Evolutionary conservation across 2,797 vertebrate species (phyloP), one percentile per base, ranked within the genome.

Genomic region (Acipenser ruthenus): DNA sequence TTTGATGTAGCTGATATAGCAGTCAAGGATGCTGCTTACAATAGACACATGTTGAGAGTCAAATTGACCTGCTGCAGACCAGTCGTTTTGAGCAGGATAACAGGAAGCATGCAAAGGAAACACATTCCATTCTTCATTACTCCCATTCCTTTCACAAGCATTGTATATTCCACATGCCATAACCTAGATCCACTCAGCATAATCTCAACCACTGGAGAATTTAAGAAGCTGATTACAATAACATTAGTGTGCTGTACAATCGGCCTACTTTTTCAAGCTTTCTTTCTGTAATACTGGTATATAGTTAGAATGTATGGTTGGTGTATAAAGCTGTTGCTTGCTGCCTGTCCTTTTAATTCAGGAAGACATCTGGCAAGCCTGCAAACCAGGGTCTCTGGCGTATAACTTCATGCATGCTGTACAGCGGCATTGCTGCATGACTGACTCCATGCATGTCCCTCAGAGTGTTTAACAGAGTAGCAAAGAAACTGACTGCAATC

Each of bases 91-190:
- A 6, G 55, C 74, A 69, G 66, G 55, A 70, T 67, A 78, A 78
- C 79, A 80, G 78, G 74, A 84, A 75, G 55, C 63, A 72, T 67
- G 62, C 71, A 65, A 75, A 76, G 68, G 51, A 37, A 48, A 72
- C 68, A 7, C 60, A 77, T 80, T 82, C 75, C 75, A 68, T 72
- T 65, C 70, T 70, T 71, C 68, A 67, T 58, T 6, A 6, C 55
- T 58, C 9, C 55, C 55, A 58, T 77, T 71, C 65, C 68, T 77
- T 74, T 80, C 72, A 75, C 65, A 76, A 78, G 75, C 15, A 37
- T 37, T 37, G 23, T 3, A 37, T 37, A 37, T 3, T 37, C 23
- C 23, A 37, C 4, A 37, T 37, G 23, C 23, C 2, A 37, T 37
- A 37, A 37, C 23, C 23, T 37, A 37, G 4, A 37, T 37, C 23